These are phyloP conservation scores for Squalus acanthias DNA, from an alignment of 2,797 vertebrate species.

Conservation along the genomic window DNA sequence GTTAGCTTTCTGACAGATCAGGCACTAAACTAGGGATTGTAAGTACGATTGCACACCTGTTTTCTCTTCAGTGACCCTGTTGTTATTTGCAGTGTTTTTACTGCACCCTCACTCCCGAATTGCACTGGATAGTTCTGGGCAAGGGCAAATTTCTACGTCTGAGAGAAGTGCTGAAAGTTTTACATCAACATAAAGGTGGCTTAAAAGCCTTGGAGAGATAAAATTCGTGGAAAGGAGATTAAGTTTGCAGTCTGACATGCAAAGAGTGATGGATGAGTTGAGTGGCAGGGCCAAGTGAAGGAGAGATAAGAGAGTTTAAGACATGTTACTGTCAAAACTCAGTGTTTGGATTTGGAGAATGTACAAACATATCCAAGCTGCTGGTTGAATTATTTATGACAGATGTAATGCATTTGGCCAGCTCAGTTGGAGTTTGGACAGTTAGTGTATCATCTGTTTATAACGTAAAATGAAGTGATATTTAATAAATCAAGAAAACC, in stretches of 20 bases:
- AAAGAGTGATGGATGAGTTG: constrained; percentile 57
- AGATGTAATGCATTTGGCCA: not conserved
- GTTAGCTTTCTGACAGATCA: not conserved
- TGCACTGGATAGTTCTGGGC: not conserved
- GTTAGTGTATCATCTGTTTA: not conserved
- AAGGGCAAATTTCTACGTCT: not conserved
- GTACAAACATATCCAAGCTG: not conserved
- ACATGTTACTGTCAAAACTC: constrained; percentile 2
- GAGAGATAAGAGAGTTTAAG: constrained; percentile 58
- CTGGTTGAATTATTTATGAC: constrained; percentile 8
- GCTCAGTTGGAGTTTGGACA: not conserved
- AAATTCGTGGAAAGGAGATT: constrained; percentile 63
- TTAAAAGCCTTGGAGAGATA: constrained; percentile 45
- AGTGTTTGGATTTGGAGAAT: constrained; percentile 9
- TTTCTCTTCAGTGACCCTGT: not conserved
- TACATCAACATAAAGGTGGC: constrained; percentile 32
- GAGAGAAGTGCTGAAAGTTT: constrained; percentile 36
- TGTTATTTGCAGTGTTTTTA: not conserved
- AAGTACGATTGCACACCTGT: not conserved
- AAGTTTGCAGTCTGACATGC: constrained; percentile 59
- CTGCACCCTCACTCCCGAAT: not conserved
- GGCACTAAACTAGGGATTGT: not conserved
- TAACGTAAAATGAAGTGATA: not conserved
- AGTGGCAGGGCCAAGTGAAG: constrained; percentile 58
- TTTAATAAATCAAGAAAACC: not conserved